Evolutionary conservation across 2,113 vertebrate genomes (phyloP), one percentile per base, ranked within the genome.

Genomic region (Atrichornis clamosus): DNA sequence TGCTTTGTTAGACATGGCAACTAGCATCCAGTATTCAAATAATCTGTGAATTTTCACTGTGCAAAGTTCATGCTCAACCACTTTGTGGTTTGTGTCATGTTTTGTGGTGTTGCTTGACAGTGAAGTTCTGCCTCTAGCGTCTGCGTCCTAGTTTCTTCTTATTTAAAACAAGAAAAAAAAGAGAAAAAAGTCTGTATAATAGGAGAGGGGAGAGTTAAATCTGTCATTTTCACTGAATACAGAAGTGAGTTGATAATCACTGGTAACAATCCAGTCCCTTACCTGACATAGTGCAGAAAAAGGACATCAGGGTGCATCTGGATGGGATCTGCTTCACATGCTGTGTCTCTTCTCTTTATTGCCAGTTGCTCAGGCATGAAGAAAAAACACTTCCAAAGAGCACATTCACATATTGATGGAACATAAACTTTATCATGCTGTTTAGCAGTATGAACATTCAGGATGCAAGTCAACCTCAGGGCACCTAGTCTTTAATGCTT

Each of bases 391-490:
- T 77, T 95, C 32, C 76, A 95, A 91, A 95, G 44, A 94, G 27
- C 60, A 72, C 53, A 69, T 96, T 97, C 83, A 86, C n/a, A 96
- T 35, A 62, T 9, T 89, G 63, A 95, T 88, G 76, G 88, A 93
- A 94, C 84, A 96, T 86, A 93, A 96, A 95, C 52, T 93, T 97
- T 87, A 91, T 76, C 80, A 44, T 58, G 67, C 59, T 83, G 39
- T 75, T 89, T 33, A 60, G 60, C 58, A 46, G 59, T 85, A 87
- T 78, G 70, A 94, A 68, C 59, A 85, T 69, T 42, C 39, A 82
- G 44, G 30, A 69, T 93, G 20, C 60, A 87, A 96, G 78, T 90
- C 67, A 84, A 93, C 37, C 44, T 82, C 27, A 94, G 82, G 70
- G 76, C 60, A 93, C 92, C 50, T 93, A 85, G 64, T 23, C 14